Evolutionary conservation across 2,797 vertebrate genomes (phyloP).

Genomic region (Sciurus carolinensis): DNA sequence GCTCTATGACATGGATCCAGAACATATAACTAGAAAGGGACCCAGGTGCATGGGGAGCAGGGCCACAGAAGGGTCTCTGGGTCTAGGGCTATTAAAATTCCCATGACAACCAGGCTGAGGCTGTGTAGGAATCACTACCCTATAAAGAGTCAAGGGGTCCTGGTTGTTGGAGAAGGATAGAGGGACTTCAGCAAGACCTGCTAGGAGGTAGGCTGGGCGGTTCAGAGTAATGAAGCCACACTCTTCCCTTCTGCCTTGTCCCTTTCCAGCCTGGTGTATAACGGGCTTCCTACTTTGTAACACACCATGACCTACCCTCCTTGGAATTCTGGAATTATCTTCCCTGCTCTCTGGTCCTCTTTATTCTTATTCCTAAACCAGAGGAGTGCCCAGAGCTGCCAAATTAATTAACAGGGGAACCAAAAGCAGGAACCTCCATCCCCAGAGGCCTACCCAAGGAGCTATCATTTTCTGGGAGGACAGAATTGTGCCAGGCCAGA

Average conservation of each 20-base stretch:
- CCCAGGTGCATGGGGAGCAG: not conserved
- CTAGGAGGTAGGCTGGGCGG: not conserved
- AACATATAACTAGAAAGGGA: not conserved
- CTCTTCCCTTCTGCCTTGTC: rapidly evolving
- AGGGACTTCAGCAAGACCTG: not conserved
- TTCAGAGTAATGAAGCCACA: not conserved
- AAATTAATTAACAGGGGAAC: slow-evolving; percentile 75
- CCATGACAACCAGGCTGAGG: not conserved
- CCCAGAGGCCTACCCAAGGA: slow-evolving; percentile 56
- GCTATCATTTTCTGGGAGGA: not conserved
- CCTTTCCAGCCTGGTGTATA: not conserved
- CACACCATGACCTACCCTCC: not conserved
- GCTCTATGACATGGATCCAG: no score
- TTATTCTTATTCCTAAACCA: not conserved
- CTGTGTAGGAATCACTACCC: not conserved
- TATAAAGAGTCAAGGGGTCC: not conserved
- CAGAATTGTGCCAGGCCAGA: not conserved
- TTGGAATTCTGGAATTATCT: not conserved
- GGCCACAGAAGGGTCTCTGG: not conserved
- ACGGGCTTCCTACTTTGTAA: not conserved
- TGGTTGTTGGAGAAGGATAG: not conserved
- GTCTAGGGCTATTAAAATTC: not conserved
- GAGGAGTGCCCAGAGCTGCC: not conserved
- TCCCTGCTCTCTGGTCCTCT: not conserved
- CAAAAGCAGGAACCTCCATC: not conserved